Base-by-base conservation (phyloP, 2,113 vertebrate genomes). In the Oostethus manadensis region DNA sequence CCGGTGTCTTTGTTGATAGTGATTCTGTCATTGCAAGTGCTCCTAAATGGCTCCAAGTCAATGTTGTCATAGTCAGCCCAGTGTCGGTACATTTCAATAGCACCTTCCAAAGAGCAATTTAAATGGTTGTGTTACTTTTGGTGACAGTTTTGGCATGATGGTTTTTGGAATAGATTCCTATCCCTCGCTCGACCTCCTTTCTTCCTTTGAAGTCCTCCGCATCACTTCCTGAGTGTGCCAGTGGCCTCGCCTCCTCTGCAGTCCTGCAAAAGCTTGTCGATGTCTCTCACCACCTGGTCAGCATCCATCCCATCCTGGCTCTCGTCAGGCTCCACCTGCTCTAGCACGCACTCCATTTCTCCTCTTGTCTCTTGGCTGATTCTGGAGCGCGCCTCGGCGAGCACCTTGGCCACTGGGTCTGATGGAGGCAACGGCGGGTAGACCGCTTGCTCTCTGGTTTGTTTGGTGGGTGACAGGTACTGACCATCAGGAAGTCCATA, bases 191-290 rank as follows among this genome's bases (percentile, higher is more conserved):
- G 51, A 55, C 56, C 56, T 55, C 29, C 66, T 10, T 18, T 42
- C 35, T 58, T 64, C 21, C 60, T 59, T 51, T 40, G 48, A 47
- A 45, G 57, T 69, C 71, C 66, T 71, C 43, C 55, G 10, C 59
- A 77, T 96, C 88, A 99, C 89, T 99, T 99, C 87, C 94, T 94
- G 88, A 98, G 81, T 14, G 83, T 86, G 73, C 83, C 83, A 1
- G 78, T 80, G 70, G 79, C 68, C 85, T 99, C 96, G 4, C 77
- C 95, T 81, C 93, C 94, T 79, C 94, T 90, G 89, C 96, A 99
- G 92, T 99, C 97, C 87, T 98, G 95, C 86, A 99, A 92, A 68
- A 99, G 94, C 89, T 98, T 97, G 87, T 99, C 95, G 76, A 99
- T 99, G 91, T 99, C 97, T 83, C 95, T 92, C 83, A 96, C 95